phyloP scores from a whole-genome alignment of 2,797 vertebrate genomes.

The Oryzias dopingdopingensis region DNA sequence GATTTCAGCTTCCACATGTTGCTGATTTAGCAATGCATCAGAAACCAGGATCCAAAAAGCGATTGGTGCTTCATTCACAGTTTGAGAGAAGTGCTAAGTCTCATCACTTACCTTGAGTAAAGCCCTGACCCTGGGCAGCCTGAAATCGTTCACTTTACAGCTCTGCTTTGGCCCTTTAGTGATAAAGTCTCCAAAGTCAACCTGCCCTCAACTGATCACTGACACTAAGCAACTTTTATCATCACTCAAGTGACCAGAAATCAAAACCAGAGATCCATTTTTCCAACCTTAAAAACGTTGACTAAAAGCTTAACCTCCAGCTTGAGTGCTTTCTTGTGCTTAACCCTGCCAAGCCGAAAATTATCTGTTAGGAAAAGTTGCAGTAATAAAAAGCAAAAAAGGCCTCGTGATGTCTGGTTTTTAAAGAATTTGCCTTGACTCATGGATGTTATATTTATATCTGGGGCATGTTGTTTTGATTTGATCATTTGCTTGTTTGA shows the following conservation, averaged over 20 bases:
- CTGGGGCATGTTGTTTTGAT: conserved; percentile 11
- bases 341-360: conserved; percentile 44
- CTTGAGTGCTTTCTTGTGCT: conserved; percentile 39
- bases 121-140: conserved; percentile 17
- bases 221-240: conserved; percentile 62
- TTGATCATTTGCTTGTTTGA: conserved; percentile 15
- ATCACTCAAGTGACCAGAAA: conserved; percentile 53
- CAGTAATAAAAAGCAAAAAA: conserved; percentile 8
- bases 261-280: conserved; percentile 44
- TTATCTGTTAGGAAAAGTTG: conserved; percentile 29
- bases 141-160: conserved; percentile 44
- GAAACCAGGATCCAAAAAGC: conserved; percentile 15
- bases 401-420: conserved; percentile 13
- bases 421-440: conserved; percentile 4
- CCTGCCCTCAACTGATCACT: conserved; percentile 55
- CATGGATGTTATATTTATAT: conserved; percentile 7
- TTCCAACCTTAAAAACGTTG: conserved; percentile 40
- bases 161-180: conserved; percentile 45
- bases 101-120: conserved; percentile 31
- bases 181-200: conserved; percentile 63
- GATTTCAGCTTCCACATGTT: conserved; percentile 5
- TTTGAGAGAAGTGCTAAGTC: conserved; percentile 39
- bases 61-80: conserved; percentile 7
- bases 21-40: conserved; percentile 33
- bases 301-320: conserved; percentile 60